Evolutionary conservation across 2,113 vertebrate species (phyloP), one percentile per base, ranked within the genome.

Genomic region (Phoenicopterus ruber): DNA sequence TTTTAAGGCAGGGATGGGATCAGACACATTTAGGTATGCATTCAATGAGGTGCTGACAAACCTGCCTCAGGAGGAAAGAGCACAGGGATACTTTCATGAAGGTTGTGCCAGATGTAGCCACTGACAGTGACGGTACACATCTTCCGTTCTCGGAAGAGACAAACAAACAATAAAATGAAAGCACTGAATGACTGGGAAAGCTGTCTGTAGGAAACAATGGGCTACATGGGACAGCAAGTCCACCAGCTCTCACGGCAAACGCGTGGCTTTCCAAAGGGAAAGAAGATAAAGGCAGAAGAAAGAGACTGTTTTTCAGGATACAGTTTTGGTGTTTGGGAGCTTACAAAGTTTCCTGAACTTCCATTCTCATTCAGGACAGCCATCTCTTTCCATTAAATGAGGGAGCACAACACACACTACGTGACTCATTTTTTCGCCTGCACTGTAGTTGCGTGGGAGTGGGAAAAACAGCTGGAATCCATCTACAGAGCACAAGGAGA

Each of bases 391-490:
- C 77, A 36, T 20, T 58, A 40, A 69, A 58, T 0, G 36, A 72
- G 40, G 69, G 62, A 95, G 65, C 65, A 82, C 66, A 85, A n/a
- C 19, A 49, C 17, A 73, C 19, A 16, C 40, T 21, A 57, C 0
- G 1, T 87, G 93, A 95, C 78, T 95, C 86, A 58, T 58, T 65
- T 55, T 71, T 82, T 65, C 7, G 44, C 89, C 83, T 34, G 73
- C n/a, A 6, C 21, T 49, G 36, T 72, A 0, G 1, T 46, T 0
- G 22, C 0, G 34, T 94, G 84, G 93, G 96, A 94, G 93, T 89
- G 83, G 93, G 96, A 94, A 91, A 94, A 93, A n/a, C 93, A 96
- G 95, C 95, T 95, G 95, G 72, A 92, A 96, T 80, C 79, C 88
- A 86, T 81, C 79, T 42, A 11, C 3, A 55, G 67, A 93, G 85